These are phyloP conservation scores for Itoplectis maculator DNA, from an alignment of 2,888 invertebrate genomes.

Conservation along the genomic window DNA sequence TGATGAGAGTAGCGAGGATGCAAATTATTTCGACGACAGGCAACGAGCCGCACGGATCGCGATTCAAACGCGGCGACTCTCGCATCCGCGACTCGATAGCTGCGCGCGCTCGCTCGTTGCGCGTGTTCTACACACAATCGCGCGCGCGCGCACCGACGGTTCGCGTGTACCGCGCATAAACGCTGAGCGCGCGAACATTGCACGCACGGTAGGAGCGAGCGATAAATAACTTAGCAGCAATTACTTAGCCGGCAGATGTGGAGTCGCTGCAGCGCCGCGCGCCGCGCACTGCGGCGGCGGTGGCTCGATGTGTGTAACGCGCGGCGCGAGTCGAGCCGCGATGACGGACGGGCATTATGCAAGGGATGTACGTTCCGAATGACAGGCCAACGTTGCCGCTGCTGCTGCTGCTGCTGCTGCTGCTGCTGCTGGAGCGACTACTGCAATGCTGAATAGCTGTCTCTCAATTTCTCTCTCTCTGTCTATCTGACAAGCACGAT, in stretches of 20 bases:
- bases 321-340: too few species aligned
- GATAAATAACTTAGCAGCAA: slow-evolving; percentile 76
- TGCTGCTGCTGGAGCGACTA: background rate
- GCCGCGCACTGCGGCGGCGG: too few species aligned
- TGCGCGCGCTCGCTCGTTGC: slow-evolving; percentile 24
- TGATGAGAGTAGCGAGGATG: slow-evolving; percentile 62
- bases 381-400: slow-evolving; percentile 51
- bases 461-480: background rate
- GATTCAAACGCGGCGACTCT: slow-evolving; percentile 54
- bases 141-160: background rate
- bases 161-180: slow-evolving; percentile 32
- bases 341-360: slow-evolving; percentile 68
- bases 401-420: slow-evolving; percentile 13
- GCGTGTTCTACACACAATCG: slow-evolving; percentile 29
- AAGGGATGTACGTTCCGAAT: slow-evolving; percentile 59
- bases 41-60: slow-evolving; percentile 21
- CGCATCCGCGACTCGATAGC: slow-evolving; percentile 36
- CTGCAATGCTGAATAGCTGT: background rate
- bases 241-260: slow-evolving; percentile 74
- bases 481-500: slow-evolving; percentile 44
- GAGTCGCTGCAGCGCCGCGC: slow-evolving; percentile 53
- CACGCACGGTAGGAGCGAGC: slow-evolving; percentile 52
- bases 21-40: slow-evolving; percentile 61
- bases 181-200: slow-evolving; percentile 48
- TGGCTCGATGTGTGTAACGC: too few species aligned